Percentiles rank a stretch among this genome's conserved stretches.
Evolutionary conservation across 1,140 invertebrate genomes (phyloP).

Genomic region (Bathynomus jamesi): DNA sequence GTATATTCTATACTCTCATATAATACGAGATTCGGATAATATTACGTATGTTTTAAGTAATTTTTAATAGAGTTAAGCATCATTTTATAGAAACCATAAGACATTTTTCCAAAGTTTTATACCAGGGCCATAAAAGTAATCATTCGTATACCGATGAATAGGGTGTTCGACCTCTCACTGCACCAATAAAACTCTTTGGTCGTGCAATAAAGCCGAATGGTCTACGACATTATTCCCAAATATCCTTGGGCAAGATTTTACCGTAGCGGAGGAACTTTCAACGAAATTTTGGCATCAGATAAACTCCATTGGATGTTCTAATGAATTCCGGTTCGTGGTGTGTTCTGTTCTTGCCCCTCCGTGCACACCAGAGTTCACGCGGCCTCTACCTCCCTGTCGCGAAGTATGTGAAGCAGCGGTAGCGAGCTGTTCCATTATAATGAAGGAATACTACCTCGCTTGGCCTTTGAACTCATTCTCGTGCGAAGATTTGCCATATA

Average conservation of each 20-base stretch:
- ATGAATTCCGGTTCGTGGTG: conserved; percentile 26
- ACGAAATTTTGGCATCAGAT: conserved; percentile 22
- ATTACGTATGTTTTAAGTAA: too few species aligned
- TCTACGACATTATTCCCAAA: conserved; percentile 18
- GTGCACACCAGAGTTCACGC: conserved; percentile 18
- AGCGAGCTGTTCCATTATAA: conserved; percentile 14
- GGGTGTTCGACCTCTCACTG: conserved; percentile 27
- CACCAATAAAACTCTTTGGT: conserved; percentile 14
- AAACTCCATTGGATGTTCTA: conserved; percentile 22
- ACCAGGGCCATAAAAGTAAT: too few species aligned
- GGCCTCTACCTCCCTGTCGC: conserved; percentile 26
- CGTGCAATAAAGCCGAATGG: conserved; percentile 28
- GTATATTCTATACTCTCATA: too few species aligned
- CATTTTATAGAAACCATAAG: too few species aligned
- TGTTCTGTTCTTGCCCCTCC: conserved; percentile 26
- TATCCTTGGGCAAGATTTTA: conserved; percentile 20
- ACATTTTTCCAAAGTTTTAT: too few species aligned
- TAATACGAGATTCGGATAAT: too few species aligned
- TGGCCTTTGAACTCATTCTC: conserved; percentile 29
- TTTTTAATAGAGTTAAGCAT: too few species aligned
- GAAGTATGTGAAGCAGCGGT: conserved; percentile 27
- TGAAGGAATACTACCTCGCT: conserved; percentile 13
- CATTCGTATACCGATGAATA: too few species aligned
- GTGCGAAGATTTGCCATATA: conserved; percentile 20
- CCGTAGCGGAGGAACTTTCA: conserved; percentile 11